Evolutionary conservation across 2,113 vertebrate species (phyloP), one percentile per base, ranked within the genome.

Genomic region (Callorhinus ursinus): DNA sequence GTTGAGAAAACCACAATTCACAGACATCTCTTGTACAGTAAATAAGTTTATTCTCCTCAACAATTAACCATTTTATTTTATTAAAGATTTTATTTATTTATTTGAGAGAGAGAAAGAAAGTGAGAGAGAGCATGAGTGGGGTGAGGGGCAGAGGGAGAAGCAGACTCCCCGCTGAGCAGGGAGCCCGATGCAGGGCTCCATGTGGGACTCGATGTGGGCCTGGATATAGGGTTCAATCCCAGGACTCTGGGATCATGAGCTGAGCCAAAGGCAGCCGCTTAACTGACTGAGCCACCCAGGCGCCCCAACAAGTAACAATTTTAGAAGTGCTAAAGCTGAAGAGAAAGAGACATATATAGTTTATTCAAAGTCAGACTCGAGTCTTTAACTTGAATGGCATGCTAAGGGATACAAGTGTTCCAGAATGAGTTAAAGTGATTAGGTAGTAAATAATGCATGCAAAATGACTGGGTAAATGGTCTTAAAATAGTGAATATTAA

Each of bases 61-160:
- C 39, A 94, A 19, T 71, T 88, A 71, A 61, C 19, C 49, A 49
- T 67, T 97, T 97, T 93, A 94, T 67, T 67, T 67, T 67, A 33
- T 67, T 33, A 33, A 67, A 33, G 31, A 33, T 33, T 67, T 67
- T 33, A 67, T 67, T 67, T 31, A 65, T 31, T 65, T 33, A 33
- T 16, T 61, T 26, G 13, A 65, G 28, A 65, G 31, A 33, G 13
- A 33, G 31, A 67, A 15, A 33, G 63, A 46, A 46, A 46, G 46
- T 46, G 46, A 15, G 63, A 65, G 63, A 0, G 31, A 33, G 63
- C 31, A 67, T 2, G 14, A 67, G 63, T 1, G 1, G 63, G 31
- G 31, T 67, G 63, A 67, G 63, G 31, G 15, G 14, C 31, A 67
- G 31, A 67, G 63, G 63, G 31, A 67, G 63, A 67, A 67, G 31